Evolutionary conservation across 2,797 vertebrate genomes (phyloP).

Genomic region (Microctenopoma steveboyesi): DNA sequence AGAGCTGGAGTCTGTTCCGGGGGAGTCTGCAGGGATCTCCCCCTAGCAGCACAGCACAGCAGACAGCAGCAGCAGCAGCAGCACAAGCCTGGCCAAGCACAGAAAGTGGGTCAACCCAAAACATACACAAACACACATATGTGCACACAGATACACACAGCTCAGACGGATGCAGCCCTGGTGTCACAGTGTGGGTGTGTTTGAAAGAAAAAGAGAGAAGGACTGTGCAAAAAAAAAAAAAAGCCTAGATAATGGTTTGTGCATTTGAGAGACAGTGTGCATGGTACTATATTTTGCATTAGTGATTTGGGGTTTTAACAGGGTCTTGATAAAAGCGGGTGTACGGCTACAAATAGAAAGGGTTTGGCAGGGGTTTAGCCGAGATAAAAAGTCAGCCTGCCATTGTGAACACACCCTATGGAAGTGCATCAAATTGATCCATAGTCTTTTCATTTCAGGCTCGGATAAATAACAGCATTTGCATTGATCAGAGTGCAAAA

Average conservation of each 20-base stretch:
- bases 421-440: slow-evolving; percentile 86
- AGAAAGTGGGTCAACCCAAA: slow-evolving; percentile 84
- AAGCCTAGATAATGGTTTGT: slow-evolving; percentile 52
- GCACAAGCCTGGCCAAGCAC: slow-evolving; percentile 82
- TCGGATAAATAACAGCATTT: slow-evolving; percentile 88
- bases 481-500: slow-evolving; percentile 86
- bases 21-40: slow-evolving; percentile 81
- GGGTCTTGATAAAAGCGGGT: slow-evolving; percentile 50
- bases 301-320: slow-evolving; percentile 36
- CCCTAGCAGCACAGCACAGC: slow-evolving; percentile 71
- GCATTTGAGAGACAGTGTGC: slow-evolving; percentile 46
- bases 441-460: slow-evolving; percentile 87
- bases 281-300: slow-evolving; percentile 62
- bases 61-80: slow-evolving; percentile 61
- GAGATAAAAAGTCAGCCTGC: slow-evolving; percentile 67
- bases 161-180: slow-evolving; percentile 69
- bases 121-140: slow-evolving; percentile 54
- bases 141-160: slow-evolving; percentile 38
- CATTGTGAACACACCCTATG: slow-evolving; percentile 77
- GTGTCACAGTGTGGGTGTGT: slow-evolving; percentile 72
- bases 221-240: slow-evolving; percentile 46
- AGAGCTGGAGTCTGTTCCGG: slow-evolving; percentile 76
- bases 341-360: slow-evolving; percentile 36
- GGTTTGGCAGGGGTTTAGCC: slow-evolving; percentile 22
- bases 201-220: slow-evolving; percentile 50